Conservation (phyloP, 2,888 invertebrate species). For the Apocheima hispidaria region DNA sequence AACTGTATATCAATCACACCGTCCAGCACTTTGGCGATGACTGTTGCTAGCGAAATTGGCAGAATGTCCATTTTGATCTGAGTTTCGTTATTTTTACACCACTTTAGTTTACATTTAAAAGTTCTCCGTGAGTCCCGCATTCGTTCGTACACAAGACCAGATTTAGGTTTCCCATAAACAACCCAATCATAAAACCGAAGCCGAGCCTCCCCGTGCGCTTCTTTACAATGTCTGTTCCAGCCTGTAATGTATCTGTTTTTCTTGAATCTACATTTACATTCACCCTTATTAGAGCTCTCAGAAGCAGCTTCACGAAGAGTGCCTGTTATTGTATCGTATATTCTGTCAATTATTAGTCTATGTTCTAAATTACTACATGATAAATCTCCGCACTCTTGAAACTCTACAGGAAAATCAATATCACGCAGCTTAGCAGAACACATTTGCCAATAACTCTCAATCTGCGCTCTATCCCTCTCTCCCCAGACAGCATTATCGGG, state of each 20-base stretch:
- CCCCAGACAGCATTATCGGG: slow-evolving; percentile 11
- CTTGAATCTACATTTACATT: background rate
- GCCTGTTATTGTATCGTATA: background rate
- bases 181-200: background rate
- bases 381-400: background rate
- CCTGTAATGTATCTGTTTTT: too few species aligned
- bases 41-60: background rate
- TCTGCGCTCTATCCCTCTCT: slow-evolving; percentile 12
- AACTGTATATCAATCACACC: background rate
- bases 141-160: background rate
- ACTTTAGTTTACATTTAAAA: background rate
- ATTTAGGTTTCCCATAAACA: background rate
- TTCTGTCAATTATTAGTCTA: background rate
- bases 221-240: background rate
- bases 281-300: background rate
- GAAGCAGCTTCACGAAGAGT: background rate
- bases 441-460: background rate
- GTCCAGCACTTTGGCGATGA: background rate
- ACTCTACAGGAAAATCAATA: too few species aligned
- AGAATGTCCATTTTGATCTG: background rate
- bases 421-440: background rate
- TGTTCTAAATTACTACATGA: background rate
- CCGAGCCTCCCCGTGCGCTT: background rate
- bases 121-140: background rate
- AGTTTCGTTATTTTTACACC: background rate